A percentile compares a stretch with the other conserved stretches of the same genome.
phyloP scores from a whole-genome alignment of 2,888 invertebrate species.

The Callyntrura guangdongensis region DNA sequence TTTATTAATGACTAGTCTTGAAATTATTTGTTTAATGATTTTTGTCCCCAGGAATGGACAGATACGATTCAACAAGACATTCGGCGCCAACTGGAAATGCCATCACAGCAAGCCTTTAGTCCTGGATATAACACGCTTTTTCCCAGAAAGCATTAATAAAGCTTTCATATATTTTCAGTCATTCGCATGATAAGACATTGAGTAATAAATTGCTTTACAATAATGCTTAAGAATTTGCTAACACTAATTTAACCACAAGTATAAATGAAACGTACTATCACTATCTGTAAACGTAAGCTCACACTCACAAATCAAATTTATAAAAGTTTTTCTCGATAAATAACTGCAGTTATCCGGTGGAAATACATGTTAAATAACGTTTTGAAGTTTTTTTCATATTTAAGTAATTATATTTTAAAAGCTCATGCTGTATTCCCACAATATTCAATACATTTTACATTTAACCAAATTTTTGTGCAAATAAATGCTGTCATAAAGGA shows the following conservation, averaged over 20 bases:
- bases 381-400: too few species aligned
- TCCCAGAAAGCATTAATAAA: constrained; percentile 90
- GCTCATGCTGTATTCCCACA: too few species aligned
- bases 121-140: constrained; percentile 96
- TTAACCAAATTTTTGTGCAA: too few species aligned
- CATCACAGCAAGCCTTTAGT: constrained; percentile 90
- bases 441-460: too few species aligned
- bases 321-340: too few species aligned
- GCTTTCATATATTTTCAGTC: not conserved
- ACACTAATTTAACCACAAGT: not conserved
- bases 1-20: too few species aligned
- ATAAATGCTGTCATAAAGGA: too few species aligned
- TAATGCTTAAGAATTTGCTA: too few species aligned
- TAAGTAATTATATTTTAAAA: too few species aligned
- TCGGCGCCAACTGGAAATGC: constrained; percentile 90
- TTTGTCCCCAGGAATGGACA: constrained; percentile 91
- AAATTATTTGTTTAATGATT: constrained; percentile 57
- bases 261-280: not conserved
- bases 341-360: too few species aligned
- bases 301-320: not conserved
- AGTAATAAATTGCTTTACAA: not conserved
- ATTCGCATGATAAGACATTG: not conserved
- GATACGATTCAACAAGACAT: constrained; percentile 94
- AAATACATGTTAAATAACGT: too few species aligned
- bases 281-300: constrained; percentile 4